Percentiles rank a stretch among this genome's conserved stretches.
These are phyloP conservation scores for Heterotilapia buettikoferi DNA, from an alignment of 2,113 vertebrate species.

Conservation along the genomic window DNA sequence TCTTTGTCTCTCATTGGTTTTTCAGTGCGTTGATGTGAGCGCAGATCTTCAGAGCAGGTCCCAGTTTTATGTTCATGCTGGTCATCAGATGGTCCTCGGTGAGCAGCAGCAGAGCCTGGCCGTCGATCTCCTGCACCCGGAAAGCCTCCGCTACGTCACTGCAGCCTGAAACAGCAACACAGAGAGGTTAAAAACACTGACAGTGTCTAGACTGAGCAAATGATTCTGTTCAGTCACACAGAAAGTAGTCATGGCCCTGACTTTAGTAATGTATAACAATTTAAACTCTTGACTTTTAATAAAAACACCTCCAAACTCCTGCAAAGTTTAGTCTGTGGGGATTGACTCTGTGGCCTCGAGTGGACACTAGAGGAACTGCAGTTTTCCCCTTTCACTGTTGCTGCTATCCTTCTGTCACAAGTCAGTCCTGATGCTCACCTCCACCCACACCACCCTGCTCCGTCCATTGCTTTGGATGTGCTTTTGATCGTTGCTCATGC, in stretches of 20 bases:
- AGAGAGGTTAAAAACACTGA: neutral
- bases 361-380: neutral
- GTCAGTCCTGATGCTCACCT: neutral
- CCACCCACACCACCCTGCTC: neutral
- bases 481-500: neutral
- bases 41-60: conserved; percentile 95
- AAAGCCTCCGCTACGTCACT: conserved; percentile 93
- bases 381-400: neutral
- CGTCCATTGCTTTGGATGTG: neutral
- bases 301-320: neutral
- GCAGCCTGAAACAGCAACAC: conserved; percentile 76
- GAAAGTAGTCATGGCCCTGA: neutral
- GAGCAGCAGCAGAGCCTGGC: conserved; percentile 92
- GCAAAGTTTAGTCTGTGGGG: neutral
- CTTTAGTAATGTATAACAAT: neutral
- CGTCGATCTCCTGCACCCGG: conserved; percentile 95
- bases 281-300: neutral
- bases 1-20: conserved; percentile 69
- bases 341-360: neutral
- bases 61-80: conserved; percentile 98
- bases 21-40: conserved; percentile 95
- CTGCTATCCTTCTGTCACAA: neutral
- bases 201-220: neutral
- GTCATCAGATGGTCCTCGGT: conserved; percentile 98
- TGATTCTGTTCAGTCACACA: neutral